Conservation (phyloP, 2,888 invertebrate species). For the Phortica okadai region DNA sequence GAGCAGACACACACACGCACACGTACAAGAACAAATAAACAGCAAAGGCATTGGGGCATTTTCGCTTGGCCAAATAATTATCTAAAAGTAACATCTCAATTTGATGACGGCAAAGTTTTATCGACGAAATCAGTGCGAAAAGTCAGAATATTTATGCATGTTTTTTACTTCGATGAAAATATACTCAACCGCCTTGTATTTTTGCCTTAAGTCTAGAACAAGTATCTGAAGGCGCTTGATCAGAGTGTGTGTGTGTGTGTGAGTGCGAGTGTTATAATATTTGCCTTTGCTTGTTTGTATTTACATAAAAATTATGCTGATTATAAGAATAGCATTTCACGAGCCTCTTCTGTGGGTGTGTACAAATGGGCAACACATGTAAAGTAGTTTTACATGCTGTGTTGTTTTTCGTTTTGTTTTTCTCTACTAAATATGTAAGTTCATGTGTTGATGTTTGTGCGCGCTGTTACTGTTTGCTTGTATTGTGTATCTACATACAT, state of each 20-base stretch:
- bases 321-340: constrained; percentile 53
- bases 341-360: constrained; percentile 15
- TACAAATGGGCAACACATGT: constrained; percentile 19
- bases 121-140: constrained; percentile 27
- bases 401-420: not conserved
- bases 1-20: not conserved
- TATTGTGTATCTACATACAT: not conserved
- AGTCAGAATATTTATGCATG: constrained; percentile 24
- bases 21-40: not conserved
- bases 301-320: constrained; percentile 67
- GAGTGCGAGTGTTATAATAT: constrained; percentile 38
- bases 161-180: not conserved
- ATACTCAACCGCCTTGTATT: constrained; percentile 19
- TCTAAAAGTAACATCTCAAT: constrained; percentile 63
- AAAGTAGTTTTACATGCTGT: constrained; percentile 4
- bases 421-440: not conserved
- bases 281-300: constrained; percentile 51
- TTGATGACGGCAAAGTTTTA: constrained; percentile 39
- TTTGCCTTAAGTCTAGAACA: constrained; percentile 12
- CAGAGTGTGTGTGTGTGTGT: not conserved
- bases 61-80: constrained; percentile 61
- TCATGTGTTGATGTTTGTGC: not conserved
- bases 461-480: not conserved
- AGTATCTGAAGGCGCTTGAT: not conserved
- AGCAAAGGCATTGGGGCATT: not conserved